phyloP scores from a whole-genome alignment of 2,888 invertebrate species.

The Tanypteryx hageni region DNA sequence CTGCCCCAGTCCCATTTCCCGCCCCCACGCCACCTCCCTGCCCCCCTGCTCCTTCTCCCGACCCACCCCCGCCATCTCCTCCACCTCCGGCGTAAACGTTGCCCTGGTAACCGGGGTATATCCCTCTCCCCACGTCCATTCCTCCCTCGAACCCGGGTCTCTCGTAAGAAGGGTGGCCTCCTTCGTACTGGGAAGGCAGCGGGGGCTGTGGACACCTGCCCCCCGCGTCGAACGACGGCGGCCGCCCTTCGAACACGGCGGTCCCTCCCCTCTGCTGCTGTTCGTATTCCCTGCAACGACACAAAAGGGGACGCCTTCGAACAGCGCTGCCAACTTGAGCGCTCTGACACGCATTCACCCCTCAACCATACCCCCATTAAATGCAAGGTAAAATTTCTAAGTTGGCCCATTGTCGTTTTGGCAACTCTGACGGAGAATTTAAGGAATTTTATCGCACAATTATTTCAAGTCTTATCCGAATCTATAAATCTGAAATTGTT shows the following conservation, averaged over 20 bases:
- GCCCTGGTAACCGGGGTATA: conserved; percentile 70
- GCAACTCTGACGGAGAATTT: no score
- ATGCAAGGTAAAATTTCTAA: no score
- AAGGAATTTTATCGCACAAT: no score
- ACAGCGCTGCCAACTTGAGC: no score
- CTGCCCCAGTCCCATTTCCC: conserved; percentile 68
- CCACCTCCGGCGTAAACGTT: conserved; percentile 78
- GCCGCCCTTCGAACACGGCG: conserved; percentile 74
- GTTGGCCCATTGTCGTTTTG: no score
- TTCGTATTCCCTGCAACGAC: conserved; percentile 74
- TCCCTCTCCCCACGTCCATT: conserved; percentile 44
- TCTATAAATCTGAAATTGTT: no score
- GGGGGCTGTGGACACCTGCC: conserved; percentile 72
- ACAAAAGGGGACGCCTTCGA: no score
- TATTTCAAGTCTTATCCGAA: no score
- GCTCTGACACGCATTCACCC: no score
- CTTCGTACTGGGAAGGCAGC: conserved; percentile 75
- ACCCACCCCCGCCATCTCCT: conserved; percentile 66
- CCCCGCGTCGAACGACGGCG: conserved; percentile 47
- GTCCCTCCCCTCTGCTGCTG: conserved; percentile 80
- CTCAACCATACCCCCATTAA: no score
- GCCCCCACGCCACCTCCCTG: conserved; percentile 73
- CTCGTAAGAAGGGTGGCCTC: neutral
- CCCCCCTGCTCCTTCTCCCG: conserved; percentile 71
- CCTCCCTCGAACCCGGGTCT: conserved; percentile 64